Evolutionary conservation across 1,140 invertebrate species (phyloP).

Genomic region (Phymastichus coffea): DNA sequence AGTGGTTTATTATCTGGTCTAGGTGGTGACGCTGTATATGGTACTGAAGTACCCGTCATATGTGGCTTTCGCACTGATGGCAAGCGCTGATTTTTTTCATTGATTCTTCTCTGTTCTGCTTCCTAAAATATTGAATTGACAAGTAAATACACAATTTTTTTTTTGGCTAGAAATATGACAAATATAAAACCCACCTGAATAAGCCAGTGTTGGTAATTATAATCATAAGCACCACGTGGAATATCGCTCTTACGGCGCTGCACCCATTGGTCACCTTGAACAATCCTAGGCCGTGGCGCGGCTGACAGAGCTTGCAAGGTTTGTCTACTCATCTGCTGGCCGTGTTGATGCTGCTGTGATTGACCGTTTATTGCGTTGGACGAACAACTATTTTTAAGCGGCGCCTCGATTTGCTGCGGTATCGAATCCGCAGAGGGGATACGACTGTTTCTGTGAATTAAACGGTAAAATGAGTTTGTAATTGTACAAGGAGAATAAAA

Average conservation of each 20-base stretch:
- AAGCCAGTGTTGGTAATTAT: conserved; percentile 84
- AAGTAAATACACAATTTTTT: too few relatives aligned
- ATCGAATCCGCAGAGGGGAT: conserved; percentile 63
- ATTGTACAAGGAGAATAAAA: too few relatives aligned
- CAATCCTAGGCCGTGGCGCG: conserved; percentile 71
- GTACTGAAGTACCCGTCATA: conserved; percentile 52
- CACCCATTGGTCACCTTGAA: conserved; percentile 70
- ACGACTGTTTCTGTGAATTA: conserved; percentile 59
- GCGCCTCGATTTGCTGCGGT: conserved; percentile 52
- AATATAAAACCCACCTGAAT: conserved; percentile 67
- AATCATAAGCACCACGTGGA: conserved; percentile 57
- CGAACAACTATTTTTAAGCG: conserved; percentile 56
- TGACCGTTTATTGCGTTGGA: conserved; percentile 34
- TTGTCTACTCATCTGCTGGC: conserved; percentile 72
- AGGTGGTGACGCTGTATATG: conserved; percentile 42
- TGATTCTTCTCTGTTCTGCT: conserved; percentile 82
- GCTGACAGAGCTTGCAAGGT: conserved; percentile 77
- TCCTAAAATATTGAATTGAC: conserved; percentile 63
- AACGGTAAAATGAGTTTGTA: too few relatives aligned
- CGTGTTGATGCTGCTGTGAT: conserved; percentile 36
- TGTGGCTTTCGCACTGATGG: conserved; percentile 45
- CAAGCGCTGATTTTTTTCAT: conserved; percentile 65
- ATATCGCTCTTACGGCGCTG: conserved; percentile 67
- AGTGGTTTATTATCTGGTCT: conserved; percentile 59
- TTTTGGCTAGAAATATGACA: not conserved